A percentile compares a stretch with the other conserved stretches of the same genome.
Conservation (phyloP, 2,113 vertebrate genomes). For the Dasyurus viverrinus region DNA sequence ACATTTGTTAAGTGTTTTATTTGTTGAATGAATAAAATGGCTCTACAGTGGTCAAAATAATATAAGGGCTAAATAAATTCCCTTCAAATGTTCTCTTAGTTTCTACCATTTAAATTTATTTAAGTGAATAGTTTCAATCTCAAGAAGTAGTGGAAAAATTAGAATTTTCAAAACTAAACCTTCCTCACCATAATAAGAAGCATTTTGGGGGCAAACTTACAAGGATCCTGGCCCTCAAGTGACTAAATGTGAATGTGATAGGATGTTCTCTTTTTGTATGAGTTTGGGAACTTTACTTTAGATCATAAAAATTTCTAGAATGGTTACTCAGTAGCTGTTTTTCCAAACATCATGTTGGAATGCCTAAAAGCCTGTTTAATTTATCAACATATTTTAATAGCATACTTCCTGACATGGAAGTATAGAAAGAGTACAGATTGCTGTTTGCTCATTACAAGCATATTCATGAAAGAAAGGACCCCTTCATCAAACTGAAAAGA, state of each 20-base stretch:
- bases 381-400: neutral
- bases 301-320: neutral
- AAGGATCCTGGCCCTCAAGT: neutral
- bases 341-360: neutral
- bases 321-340: neutral
- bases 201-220: neutral
- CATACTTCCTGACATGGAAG: neutral
- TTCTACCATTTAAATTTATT: neutral
- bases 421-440: neutral
- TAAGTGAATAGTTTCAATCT: neutral
- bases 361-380: neutral
- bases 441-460: neutral
- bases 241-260: too few species aligned
- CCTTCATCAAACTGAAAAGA: constrained; percentile 55
- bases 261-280: neutral
- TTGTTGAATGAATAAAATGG: neutral
- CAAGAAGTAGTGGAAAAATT: neutral
- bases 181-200: neutral
- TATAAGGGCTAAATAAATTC: neutral
- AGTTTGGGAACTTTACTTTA: neutral
- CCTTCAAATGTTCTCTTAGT: neutral
- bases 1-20: neutral
- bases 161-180: neutral
- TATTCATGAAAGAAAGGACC: constrained; percentile 59
- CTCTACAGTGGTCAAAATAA: neutral